These are phyloP conservation scores for Calameuta filiformis DNA, from an alignment of 2,888 invertebrate species.

Conservation along the genomic window DNA sequence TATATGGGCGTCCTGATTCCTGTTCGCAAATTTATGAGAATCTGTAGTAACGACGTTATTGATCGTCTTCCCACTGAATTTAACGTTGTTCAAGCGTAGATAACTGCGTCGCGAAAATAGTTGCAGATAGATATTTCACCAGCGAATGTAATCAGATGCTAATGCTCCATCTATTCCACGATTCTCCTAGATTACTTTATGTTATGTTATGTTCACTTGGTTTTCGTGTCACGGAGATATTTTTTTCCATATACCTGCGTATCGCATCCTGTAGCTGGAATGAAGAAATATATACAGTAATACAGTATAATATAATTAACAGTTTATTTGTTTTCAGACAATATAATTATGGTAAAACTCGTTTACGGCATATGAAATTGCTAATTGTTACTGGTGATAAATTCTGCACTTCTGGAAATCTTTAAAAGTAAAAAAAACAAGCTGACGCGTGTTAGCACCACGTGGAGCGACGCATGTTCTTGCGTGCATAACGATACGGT, in stretches of 20 bases:
- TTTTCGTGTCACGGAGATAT: neutral
- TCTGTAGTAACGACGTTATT: neutral
- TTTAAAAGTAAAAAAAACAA: neutral
- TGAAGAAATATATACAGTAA: neutral
- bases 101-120: neutral
- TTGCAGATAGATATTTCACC: neutral
- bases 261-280: neutral
- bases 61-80: neutral
- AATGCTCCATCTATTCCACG: neutral
- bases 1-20: neutral
- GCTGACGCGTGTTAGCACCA: neutral
- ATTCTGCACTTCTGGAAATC: neutral
- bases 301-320: neutral
- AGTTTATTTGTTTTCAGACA: neutral
- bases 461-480: neutral
- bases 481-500: neutral
- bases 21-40: neutral
- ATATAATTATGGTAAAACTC: neutral
- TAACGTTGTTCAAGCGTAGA: neutral
- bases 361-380: neutral
- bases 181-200: neutral
- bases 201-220: neutral
- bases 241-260: neutral
- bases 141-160: neutral
- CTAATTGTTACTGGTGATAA: neutral